Percentiles rank a stretch among this genome's conserved stretches.
Conservation (phyloP, 1,140 invertebrate species). For the Hycleus phaleratus region DNA sequence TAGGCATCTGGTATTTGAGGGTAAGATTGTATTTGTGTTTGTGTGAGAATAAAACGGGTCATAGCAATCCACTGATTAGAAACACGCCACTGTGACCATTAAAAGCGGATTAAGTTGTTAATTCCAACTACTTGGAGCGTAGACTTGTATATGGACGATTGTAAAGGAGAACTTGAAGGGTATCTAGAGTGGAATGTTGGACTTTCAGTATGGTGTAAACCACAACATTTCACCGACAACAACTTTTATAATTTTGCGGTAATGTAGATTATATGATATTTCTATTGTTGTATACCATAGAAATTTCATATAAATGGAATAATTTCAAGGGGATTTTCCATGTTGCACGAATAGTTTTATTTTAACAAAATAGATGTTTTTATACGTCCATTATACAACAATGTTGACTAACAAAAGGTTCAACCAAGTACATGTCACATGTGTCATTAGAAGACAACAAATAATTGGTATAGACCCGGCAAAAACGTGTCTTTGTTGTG, state of each 20-base stretch:
- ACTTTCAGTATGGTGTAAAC: too few species aligned
- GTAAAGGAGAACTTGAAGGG: too few species aligned
- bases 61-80: slow-evolving; percentile 27
- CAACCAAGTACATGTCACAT: background rate
- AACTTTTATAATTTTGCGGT: slow-evolving; percentile 20
- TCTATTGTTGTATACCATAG: too few species aligned
- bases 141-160: background rate
- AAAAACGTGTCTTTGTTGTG: slow-evolving; percentile 5
- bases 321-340: too few species aligned
- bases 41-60: slow-evolving; percentile 6
- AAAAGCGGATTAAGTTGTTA: slow-evolving; percentile 27
- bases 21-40: slow-evolving; percentile 7
- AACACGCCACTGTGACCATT: slow-evolving; percentile 24
- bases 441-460: slow-evolving; percentile 10
- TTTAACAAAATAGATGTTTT: too few species aligned
- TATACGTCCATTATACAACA: too few species aligned
- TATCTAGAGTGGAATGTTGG: too few species aligned
- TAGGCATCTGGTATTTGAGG: slow-evolving; percentile 13
- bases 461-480: slow-evolving; percentile 1
- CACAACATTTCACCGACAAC: background rate
- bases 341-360: too few species aligned
- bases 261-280: slow-evolving; percentile 12
- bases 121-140: slow-evolving; percentile 20
- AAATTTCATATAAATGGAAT: too few species aligned
- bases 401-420: too few species aligned